phyloP scores from a whole-genome alignment of 2,888 invertebrate genomes.

The Eupithecia insigniata region DNA sequence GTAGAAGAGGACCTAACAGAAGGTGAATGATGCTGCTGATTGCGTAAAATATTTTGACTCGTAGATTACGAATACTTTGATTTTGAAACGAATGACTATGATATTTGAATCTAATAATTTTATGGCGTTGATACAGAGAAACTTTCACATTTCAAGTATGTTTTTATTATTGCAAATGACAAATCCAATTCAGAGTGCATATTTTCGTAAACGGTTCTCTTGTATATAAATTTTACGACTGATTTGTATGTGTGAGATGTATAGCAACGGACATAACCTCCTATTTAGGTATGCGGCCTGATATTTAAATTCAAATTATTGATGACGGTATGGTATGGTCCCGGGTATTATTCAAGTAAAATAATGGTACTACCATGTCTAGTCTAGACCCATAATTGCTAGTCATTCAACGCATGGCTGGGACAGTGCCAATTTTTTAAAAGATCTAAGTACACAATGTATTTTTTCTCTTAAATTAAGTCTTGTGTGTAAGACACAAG shows the following conservation, averaged over 20 bases:
- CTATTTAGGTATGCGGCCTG: conserved; percentile 46
- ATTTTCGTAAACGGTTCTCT: background rate
- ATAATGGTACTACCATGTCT: background rate
- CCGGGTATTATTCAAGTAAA: background rate
- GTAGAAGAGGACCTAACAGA: too few relatives aligned
- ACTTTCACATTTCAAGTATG: background rate
- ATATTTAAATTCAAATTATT: background rate
- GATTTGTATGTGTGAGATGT: conserved; percentile 53
- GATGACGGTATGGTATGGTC: background rate
- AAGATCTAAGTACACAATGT: too few relatives aligned
- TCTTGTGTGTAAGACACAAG: too few relatives aligned
- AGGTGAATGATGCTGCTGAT: too few relatives aligned
- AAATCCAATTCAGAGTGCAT: background rate
- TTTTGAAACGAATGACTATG: background rate
- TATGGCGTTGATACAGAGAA: background rate
- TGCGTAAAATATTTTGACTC: too few relatives aligned
- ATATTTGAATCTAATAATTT: too few relatives aligned
- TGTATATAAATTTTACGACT: conserved; percentile 35
- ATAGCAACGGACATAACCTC: conserved; percentile 49
- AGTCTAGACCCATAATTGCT: too few relatives aligned
- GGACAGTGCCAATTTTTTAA: too few relatives aligned
- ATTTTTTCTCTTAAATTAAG: too few relatives aligned
- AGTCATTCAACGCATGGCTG: too few relatives aligned
- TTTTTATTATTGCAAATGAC: background rate
- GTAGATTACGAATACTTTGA: background rate